Percentiles rank a stretch among this genome's conserved stretches.
These are phyloP conservation scores for Mythimna impura DNA, from an alignment of 2,888 invertebrate species.

Conservation along the genomic window DNA sequence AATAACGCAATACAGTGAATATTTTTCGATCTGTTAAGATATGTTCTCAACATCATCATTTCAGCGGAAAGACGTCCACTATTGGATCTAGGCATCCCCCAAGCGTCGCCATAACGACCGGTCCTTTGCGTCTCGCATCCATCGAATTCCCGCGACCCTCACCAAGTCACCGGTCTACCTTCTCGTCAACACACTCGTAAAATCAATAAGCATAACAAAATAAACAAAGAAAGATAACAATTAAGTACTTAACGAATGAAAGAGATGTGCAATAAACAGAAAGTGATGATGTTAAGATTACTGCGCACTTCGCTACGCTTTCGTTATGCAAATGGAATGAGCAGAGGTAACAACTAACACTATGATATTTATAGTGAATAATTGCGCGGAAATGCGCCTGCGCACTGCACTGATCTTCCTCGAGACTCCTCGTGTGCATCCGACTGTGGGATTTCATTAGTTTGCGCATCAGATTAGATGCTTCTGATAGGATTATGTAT, in stretches of 20 bases:
- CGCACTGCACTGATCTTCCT: slow-evolving; percentile 52
- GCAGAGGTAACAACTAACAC: slow-evolving; percentile 11
- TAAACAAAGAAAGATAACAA: neutral
- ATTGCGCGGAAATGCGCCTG: slow-evolving; percentile 65
- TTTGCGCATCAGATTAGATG: slow-evolving; percentile 47
- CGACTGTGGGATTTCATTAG: slow-evolving; percentile 62
- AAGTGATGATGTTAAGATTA: slow-evolving; percentile 47
- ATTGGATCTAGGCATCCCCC: too few relatives aligned
- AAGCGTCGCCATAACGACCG: too few relatives aligned
- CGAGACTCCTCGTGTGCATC: slow-evolving; percentile 65
- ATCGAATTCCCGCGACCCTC: too few relatives aligned
- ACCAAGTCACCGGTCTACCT: too few relatives aligned
- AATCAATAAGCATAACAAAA: neutral
- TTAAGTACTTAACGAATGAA: neutral
- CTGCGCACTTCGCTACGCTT: slow-evolving; percentile 45
- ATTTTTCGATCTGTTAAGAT: too few relatives aligned
- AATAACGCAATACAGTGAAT: too few relatives aligned
- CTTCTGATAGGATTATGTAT: slow-evolving; percentile 15
- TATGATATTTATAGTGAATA: slow-evolving; percentile 62
- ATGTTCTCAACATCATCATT: too few relatives aligned
- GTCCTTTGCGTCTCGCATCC: too few relatives aligned
- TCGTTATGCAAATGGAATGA: slow-evolving; percentile 63
- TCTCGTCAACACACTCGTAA: too few relatives aligned
- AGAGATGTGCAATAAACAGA: slow-evolving; percentile 32
- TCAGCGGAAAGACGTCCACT: too few relatives aligned